Base-by-base conservation (phyloP, 2,888 invertebrate genomes). In the Apamea anceps region DNA sequence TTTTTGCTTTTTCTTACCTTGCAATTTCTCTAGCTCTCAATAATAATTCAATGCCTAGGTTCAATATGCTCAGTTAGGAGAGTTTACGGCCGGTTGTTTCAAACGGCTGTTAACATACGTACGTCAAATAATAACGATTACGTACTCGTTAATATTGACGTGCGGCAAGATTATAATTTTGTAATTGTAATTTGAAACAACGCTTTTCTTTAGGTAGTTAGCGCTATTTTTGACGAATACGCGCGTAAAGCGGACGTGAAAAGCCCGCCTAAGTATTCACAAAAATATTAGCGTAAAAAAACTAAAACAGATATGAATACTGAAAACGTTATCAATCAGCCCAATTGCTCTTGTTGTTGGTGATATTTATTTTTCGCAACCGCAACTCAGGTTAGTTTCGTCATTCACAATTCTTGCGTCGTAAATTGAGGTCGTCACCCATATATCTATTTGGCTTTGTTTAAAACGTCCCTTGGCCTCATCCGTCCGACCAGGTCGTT, bases 391-490 rank as follows among this genome's bases (percentile, higher is more conserved):
- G 28, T 85, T 54, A 37, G 70, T 57, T 57, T 66, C 65, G 37
- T 75, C 77, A 75, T 72, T 87, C 72, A 72, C 76, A 63, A 75
- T 77, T 77, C 48, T 12, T 51, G 48, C 48, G 25, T 77, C 75
- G 77, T 87, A 80, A 77, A 87, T 85, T 73, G 63, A 62, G 57
- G 77, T 77, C 48, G 70, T 81, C 88, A 77, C 51, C 81, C 77
- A 87, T 85, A 87, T 77, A 85, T 87, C 66, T 75, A 63, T 85
- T 79, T 62, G 88, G 88, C 85, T 85, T 87, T 80, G 76, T 85
- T 80, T 65, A 63, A 84, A 87, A 32, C 72, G 67, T 71, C 51
- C 77, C n/a, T n/a, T 25, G 51, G 88, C 25, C 81, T 72, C 88
- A 87, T 87, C 88, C 37, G 5, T 5, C 37, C 37, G 37, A 37